Conservation (phyloP, 2,113 vertebrate species). For the Hippoglossus stenolepis region DNA sequence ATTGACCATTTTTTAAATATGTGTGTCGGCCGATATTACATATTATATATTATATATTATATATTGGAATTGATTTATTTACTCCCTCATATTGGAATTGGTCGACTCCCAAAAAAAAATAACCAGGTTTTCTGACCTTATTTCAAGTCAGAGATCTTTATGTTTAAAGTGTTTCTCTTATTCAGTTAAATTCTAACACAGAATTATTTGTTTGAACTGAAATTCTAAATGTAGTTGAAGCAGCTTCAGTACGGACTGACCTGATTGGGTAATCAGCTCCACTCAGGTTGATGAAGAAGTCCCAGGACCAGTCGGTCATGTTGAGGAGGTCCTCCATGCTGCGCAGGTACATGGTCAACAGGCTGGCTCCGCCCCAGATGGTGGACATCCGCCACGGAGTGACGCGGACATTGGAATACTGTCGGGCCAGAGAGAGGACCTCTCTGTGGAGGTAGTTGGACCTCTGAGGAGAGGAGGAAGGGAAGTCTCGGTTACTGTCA, state of each 20-base stretch:
- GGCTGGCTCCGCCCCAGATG: constrained; percentile 98
- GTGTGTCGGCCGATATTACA: no score
- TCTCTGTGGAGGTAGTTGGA: constrained; percentile 94
- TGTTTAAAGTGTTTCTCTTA: no score
- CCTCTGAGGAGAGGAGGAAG: constrained; percentile 78
- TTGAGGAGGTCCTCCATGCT: constrained; percentile 94
- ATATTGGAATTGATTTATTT: no score
- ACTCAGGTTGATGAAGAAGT: constrained; percentile 99
- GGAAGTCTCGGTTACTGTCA: no score
- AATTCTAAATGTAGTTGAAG: background rate
- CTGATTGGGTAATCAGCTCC: constrained; percentile 97
- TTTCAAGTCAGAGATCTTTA: no score
- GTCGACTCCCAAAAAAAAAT: no score
- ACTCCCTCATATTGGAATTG: no score
- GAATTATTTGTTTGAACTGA: no score
- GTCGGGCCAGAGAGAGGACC: constrained; percentile 85
- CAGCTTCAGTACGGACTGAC: constrained; percentile 68
- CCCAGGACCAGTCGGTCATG: constrained; percentile 97
- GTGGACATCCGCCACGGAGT: constrained; percentile 97
- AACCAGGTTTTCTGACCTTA: no score
- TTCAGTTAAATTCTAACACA: no score
- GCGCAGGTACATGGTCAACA: constrained; percentile 93
- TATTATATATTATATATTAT: no score
- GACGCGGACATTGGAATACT: constrained; percentile 90
- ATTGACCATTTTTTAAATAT: no score